Conservation (phyloP, 2,797 vertebrate genomes). For the Sebastes baramenuke region DNA sequence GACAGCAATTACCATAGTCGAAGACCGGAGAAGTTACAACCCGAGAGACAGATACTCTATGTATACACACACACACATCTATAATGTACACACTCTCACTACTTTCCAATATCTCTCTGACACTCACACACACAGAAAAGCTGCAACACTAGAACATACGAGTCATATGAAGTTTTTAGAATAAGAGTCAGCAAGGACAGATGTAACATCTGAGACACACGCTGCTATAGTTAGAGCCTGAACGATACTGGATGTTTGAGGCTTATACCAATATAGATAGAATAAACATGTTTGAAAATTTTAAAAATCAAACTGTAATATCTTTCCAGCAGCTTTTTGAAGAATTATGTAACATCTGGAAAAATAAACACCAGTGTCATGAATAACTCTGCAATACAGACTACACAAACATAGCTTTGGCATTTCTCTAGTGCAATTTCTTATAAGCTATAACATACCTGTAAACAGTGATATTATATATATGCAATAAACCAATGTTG, state of each 20-base stretch:
- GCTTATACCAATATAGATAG: not conserved
- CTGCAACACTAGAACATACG: not conserved
- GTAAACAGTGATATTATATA: not conserved
- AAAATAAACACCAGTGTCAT: not conserved
- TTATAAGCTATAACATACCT: not conserved
- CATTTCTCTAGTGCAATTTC: not conserved
- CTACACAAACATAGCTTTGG: not conserved
- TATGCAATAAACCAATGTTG: not conserved
- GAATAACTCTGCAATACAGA: not conserved
- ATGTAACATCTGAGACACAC: not conserved
- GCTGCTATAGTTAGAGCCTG: not conserved
- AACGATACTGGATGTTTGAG: not conserved
- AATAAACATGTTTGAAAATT: not conserved
- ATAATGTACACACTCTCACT: not conserved
- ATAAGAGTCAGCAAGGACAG: too few species aligned
- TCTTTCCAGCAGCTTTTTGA: too few species aligned
- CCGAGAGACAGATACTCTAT: not conserved
- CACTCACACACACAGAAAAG: not conserved
- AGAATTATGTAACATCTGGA: not conserved
- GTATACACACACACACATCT: not conserved
- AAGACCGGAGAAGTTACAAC: conserved; percentile 7
- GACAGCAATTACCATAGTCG: conserved; percentile 49
- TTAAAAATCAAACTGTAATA: not conserved
- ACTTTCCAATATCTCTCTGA: not conserved
- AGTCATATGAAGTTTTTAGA: not conserved